Evolutionary conservation across 2,888 invertebrate species (phyloP).

Genomic region (Synanthedon tipuliformis): DNA sequence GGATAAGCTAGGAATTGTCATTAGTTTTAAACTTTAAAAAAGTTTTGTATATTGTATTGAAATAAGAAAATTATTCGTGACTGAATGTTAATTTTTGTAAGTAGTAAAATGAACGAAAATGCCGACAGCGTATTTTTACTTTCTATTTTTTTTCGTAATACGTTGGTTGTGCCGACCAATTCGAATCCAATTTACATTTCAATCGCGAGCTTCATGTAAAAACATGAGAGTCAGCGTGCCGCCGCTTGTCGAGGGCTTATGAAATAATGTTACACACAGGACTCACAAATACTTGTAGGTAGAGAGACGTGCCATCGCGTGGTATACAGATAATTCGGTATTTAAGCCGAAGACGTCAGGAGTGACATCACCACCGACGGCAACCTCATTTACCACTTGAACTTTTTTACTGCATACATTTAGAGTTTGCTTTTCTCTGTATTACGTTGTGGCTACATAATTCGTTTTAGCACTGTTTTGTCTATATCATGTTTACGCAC

Average conservation of each 20-base stretch:
- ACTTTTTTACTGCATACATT: no score
- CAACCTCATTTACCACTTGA: no score
- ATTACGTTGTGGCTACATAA: no score
- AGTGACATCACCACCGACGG: no score
- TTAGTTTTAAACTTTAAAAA: no score
- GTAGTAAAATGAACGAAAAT: neutral
- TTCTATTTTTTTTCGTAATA: constrained; percentile 19
- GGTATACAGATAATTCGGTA: neutral
- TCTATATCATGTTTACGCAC: neutral
- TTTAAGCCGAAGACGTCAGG: no score
- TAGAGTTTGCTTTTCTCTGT: no score
- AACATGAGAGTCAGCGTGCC: constrained; percentile 43
- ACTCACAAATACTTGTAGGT: constrained; percentile 19
- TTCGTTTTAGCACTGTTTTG: no score
- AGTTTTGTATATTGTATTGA: no score
- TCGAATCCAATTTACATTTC: constrained; percentile 60
- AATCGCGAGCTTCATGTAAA: constrained; percentile 56
- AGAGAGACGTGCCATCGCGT: neutral
- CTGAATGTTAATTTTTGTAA: neutral
- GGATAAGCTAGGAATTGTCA: no score
- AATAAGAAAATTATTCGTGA: no score
- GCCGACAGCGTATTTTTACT: constrained; percentile 19
- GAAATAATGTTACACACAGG: constrained; percentile 38
- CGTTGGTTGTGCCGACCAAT: constrained; percentile 48
- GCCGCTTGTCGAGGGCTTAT: constrained; percentile 34